A percentile compares a stretch with the other conserved stretches of the same genome.
phyloP scores from a whole-genome alignment of 2,888 invertebrate genomes.

The Papilio demoleus region DNA sequence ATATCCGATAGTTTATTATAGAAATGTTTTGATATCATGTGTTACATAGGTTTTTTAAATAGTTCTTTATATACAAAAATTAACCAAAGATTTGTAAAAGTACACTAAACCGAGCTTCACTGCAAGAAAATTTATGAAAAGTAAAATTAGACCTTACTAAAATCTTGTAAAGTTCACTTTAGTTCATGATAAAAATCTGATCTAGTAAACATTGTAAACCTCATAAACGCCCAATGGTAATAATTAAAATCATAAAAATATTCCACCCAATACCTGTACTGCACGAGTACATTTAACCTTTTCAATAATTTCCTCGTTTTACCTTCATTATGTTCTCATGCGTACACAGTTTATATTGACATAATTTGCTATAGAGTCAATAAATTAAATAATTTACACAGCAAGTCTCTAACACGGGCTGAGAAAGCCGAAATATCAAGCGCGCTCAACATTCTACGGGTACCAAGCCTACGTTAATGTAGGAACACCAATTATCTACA shows the following conservation, averaged over 20 bases:
- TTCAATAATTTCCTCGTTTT: constrained; percentile 17
- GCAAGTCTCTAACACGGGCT: constrained; percentile 47
- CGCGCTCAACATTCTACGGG: constrained; percentile 43
- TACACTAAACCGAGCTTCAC: too few relatives aligned
- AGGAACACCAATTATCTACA: constrained; percentile 6
- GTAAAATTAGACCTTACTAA: too few relatives aligned
- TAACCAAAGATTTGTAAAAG: too few relatives aligned
- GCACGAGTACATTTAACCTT: constrained; percentile 12
- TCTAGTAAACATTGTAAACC: too few relatives aligned
- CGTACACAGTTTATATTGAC: constrained; percentile 31
- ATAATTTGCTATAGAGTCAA: constrained; percentile 37
- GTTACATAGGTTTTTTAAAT: background rate
- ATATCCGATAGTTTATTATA: constrained; percentile 11
- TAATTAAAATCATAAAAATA: background rate
- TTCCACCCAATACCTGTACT: background rate
- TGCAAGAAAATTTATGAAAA: too few relatives aligned
- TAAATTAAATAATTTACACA: constrained; percentile 44
- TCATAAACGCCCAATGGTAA: background rate
- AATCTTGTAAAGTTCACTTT: too few relatives aligned
- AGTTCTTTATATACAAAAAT: too few relatives aligned
- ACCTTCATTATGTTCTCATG: constrained; percentile 29
- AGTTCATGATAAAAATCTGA: too few relatives aligned
- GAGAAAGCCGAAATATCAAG: constrained; percentile 62
- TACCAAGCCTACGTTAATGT: constrained; percentile 49
- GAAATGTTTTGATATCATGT: background rate